Evolutionary conservation across 2,797 vertebrate genomes (phyloP).

Genomic region (Pristis pectinata): DNA sequence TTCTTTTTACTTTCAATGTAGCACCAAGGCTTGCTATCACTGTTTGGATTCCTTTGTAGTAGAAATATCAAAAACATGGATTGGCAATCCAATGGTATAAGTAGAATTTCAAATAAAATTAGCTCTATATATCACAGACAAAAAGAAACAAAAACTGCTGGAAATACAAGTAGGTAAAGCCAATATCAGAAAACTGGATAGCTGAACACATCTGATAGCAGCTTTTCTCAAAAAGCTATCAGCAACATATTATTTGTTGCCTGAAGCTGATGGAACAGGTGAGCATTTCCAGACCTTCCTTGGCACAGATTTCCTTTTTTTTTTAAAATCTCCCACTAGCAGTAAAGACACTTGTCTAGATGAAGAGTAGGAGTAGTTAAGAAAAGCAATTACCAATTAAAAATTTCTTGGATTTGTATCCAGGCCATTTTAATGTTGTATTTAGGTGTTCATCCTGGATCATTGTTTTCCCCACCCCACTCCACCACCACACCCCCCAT

Average conservation of each 20-base stretch:
- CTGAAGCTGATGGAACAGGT: neutral
- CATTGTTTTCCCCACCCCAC: neutral
- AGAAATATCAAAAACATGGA: constrained; percentile 21
- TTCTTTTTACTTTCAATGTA: constrained; percentile 63
- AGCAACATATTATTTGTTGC: neutral
- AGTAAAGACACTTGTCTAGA: neutral
- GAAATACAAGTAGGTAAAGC: neutral
- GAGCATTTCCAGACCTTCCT: neutral
- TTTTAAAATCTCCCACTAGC: neutral
- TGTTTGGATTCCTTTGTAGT: constrained; percentile 76
- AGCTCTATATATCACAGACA: neutral
- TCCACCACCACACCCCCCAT: no score
- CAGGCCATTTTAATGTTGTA: neutral
- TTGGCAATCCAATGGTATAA: neutral
- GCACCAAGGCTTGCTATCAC: constrained; percentile 81
- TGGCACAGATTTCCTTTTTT: neutral
- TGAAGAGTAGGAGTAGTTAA: neutral
- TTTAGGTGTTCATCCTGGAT: neutral
- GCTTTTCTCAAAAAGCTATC: neutral
- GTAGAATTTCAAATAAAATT: neutral
- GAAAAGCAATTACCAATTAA: neutral
- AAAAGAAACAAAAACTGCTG: neutral
- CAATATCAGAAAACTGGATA: neutral
- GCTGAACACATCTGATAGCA: neutral
- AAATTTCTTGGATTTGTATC: neutral